Evolutionary conservation across 2,888 invertebrate genomes (phyloP).

Genomic region (Epistrophe grossulariae): DNA sequence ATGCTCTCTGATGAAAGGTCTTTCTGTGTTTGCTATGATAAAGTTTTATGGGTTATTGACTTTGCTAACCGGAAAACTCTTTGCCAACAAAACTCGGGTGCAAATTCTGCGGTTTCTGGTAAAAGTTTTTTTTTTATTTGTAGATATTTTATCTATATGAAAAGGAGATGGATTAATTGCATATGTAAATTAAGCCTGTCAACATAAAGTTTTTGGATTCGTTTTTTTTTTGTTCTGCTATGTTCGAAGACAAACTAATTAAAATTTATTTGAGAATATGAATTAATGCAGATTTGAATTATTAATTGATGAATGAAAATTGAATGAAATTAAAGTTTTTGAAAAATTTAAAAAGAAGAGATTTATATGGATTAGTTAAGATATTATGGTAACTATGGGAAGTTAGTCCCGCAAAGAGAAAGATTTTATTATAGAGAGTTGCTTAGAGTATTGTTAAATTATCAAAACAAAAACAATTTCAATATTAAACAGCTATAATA

Average conservation of each 20-base stretch:
- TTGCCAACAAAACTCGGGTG: constrained; percentile 22
- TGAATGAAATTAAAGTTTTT: constrained; percentile 1
- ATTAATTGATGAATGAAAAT: background rate
- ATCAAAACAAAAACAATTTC: too few relatives aligned
- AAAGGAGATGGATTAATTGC: constrained; percentile 25
- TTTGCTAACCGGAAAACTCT: background rate
- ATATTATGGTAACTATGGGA: too few relatives aligned
- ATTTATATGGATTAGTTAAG: background rate
- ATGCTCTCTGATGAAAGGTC: constrained; percentile 11
- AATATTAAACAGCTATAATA: too few relatives aligned
- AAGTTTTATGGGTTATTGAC: constrained; percentile 61
- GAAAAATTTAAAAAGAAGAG: background rate
- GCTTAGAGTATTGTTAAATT: too few relatives aligned
- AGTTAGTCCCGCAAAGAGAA: too few relatives aligned
- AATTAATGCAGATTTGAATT: constrained; percentile 15
- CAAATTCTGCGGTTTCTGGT: constrained; percentile 20
- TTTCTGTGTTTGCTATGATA: constrained; percentile 18
- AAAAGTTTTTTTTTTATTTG: background rate
- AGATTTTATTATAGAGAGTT: too few relatives aligned
- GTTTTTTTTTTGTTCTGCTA: background rate
- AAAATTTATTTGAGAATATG: constrained; percentile 1
- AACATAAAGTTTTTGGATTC: constrained; percentile 5
- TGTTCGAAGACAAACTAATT: constrained; percentile 29
- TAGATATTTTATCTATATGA: background rate
- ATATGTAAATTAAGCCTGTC: constrained; percentile 31